These are phyloP conservation scores for Xestia ashworthii DNA, from an alignment of 2,888 invertebrate species.

Conservation along the genomic window DNA sequence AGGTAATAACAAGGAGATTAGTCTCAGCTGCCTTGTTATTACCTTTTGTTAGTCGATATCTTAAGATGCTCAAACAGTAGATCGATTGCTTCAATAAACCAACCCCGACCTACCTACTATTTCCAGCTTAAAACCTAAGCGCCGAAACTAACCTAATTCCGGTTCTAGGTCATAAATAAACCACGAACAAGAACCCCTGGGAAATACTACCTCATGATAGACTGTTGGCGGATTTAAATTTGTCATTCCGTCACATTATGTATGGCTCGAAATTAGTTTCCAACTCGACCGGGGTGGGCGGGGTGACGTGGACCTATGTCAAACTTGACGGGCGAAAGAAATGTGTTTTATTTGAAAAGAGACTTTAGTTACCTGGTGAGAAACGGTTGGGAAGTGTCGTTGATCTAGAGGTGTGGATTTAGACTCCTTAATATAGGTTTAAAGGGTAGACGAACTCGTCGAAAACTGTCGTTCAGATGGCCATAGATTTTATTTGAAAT, in stretches of 20 bases:
- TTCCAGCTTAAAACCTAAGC: not conserved
- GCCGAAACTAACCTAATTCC: constrained; percentile 12
- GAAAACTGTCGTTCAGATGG: not conserved
- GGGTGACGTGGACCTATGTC: constrained; percentile 36
- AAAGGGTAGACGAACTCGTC: not conserved
- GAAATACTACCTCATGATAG: constrained; percentile 40
- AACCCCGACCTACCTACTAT: not conserved
- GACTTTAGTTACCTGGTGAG: constrained; percentile 1
- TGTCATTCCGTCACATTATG: constrained; percentile 39
- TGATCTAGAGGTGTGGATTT: not conserved
- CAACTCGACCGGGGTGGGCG: constrained; percentile 4
- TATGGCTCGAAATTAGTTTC: constrained; percentile 48
- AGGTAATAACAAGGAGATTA: too few relatives aligned
- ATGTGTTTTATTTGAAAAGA: constrained; percentile 5
- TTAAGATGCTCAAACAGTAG: not conserved
- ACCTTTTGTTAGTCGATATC: not conserved
- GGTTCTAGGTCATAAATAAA: constrained; percentile 32
- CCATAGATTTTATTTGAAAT: not conserved
- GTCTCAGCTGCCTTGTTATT: too few relatives aligned
- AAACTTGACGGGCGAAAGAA: constrained; percentile 1
- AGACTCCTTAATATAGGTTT: not conserved
- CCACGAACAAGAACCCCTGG: constrained; percentile 19
- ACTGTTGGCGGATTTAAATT: constrained; percentile 38
- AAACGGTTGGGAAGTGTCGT: not conserved
- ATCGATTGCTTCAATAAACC: not conserved